Evolutionary conservation across 2,888 invertebrate genomes (phyloP).

Genomic region (Prenolepis imparis): DNA sequence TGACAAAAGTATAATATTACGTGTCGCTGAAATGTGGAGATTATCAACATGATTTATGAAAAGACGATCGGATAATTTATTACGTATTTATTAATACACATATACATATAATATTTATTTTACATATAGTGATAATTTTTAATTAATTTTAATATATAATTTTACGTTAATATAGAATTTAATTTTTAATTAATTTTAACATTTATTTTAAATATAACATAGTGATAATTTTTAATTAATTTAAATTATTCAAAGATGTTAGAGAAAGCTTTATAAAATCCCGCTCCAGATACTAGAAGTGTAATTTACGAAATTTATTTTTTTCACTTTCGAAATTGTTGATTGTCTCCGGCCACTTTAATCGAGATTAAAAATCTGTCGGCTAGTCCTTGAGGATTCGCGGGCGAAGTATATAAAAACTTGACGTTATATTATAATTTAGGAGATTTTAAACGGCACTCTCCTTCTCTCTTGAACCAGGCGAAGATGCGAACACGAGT

Average conservation of each 20-base stretch:
- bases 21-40: conserved; percentile 9
- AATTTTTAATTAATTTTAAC: too few species aligned
- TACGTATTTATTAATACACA: background rate
- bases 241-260: background rate
- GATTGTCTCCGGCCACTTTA: background rate
- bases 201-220: background rate
- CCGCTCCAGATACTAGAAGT: background rate
- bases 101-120: too few species aligned
- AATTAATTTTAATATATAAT: too few species aligned
- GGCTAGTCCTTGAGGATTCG: background rate
- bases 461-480: background rate
- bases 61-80: background rate
- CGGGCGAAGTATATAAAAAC: background rate
- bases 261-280: background rate
- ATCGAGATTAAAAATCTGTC: background rate
- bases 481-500: conserved; percentile 7
- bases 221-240: background rate
- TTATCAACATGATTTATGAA: conserved; percentile 47
- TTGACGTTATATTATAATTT: conserved; percentile 32
- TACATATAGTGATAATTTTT: too few species aligned
- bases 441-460: conserved; percentile 10
- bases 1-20: conserved; percentile 43
- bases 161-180: too few species aligned
- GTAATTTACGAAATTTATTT: background rate
- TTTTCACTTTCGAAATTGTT: too few species aligned